These are phyloP conservation scores for Pectinophora gossypiella DNA, from an alignment of 1,140 invertebrate species.

Conservation along the genomic window DNA sequence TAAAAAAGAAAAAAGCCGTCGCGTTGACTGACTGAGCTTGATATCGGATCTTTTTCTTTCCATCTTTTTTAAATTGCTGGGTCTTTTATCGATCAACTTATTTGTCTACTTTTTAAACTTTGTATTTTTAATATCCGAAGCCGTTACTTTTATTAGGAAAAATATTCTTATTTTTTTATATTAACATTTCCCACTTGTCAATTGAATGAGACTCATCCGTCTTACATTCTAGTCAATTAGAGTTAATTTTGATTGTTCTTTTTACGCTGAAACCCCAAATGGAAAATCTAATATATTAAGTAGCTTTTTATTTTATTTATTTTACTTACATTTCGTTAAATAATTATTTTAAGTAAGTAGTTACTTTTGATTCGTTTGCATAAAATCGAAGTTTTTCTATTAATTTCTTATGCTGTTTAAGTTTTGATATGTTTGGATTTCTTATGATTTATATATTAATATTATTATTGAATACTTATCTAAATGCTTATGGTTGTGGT, in stretches of 20 bases:
- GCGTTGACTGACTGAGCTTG: neutral
- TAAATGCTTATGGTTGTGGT: too few relatives aligned
- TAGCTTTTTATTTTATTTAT: too few relatives aligned
- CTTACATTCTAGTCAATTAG: conserved; percentile 38
- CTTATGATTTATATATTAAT: too few relatives aligned
- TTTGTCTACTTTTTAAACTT: neutral
- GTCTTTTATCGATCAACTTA: neutral
- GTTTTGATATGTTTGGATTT: too few relatives aligned
- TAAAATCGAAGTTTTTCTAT: too few relatives aligned
- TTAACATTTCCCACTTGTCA: neutral
- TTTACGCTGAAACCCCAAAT: neutral
- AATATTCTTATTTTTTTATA: neutral
- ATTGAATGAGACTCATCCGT: conserved; percentile 6
- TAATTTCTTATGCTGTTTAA: too few relatives aligned
- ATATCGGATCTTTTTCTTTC: neutral
- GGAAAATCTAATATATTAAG: too few relatives aligned
- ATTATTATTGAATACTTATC: too few relatives aligned
- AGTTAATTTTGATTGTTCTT: neutral
- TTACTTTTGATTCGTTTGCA: too few relatives aligned
- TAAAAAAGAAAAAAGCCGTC: conserved; percentile 5
- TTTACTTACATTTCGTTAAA: too few relatives aligned
- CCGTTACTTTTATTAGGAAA: neutral
- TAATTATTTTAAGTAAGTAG: too few relatives aligned
- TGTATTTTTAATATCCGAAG: neutral
- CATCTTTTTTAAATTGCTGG: neutral